phyloP scores from a whole-genome alignment of 2,797 vertebrate species.

The Neosalanx taihuensis region DNA sequence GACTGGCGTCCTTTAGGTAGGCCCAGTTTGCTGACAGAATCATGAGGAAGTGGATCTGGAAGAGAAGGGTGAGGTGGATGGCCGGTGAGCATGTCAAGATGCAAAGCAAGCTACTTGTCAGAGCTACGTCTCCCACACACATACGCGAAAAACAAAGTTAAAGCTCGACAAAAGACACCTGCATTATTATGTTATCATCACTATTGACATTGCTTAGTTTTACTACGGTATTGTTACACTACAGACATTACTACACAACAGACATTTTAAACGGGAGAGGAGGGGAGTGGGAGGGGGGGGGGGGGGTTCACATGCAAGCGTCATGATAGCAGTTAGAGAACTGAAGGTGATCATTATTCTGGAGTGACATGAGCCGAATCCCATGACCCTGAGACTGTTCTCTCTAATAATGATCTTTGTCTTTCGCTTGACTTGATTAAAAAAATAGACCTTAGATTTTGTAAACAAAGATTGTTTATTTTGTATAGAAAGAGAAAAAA shows the following conservation, averaged over 20 bases:
- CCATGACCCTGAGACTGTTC: conserved; percentile 12
- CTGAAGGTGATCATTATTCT: conserved; percentile 46
- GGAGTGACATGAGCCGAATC: conserved; percentile 23
- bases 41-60: conserved; percentile 99
- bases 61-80: conserved; percentile 98
- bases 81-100: conserved; percentile 94
- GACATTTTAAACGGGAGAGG: conserved; percentile 31
- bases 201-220: conserved; percentile 25
- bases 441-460: conserved; percentile 69
- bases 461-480: conserved; percentile 85
- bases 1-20: conserved; percentile 99
- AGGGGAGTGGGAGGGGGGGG: conserved; percentile 15
- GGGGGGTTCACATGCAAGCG: conserved; percentile 42
- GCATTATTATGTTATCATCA: conserved; percentile 26
- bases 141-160: conserved; percentile 22
- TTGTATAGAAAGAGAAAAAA: conserved; percentile 69
- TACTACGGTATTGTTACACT: conserved; percentile 28
- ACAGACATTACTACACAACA: conserved; percentile 36
- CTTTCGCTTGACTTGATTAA: conserved; percentile 26
- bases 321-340: conserved; percentile 39
- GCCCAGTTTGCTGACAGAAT: conserved; percentile 99
- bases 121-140: conserved; percentile 71
- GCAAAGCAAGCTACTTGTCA: conserved; percentile 89
- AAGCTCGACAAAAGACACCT: conserved; percentile 42
- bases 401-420: not conserved